Percentiles rank a stretch among this genome's conserved stretches.
Conservation (phyloP, 2,113 vertebrate species). For the Pimephales promelas region DNA sequence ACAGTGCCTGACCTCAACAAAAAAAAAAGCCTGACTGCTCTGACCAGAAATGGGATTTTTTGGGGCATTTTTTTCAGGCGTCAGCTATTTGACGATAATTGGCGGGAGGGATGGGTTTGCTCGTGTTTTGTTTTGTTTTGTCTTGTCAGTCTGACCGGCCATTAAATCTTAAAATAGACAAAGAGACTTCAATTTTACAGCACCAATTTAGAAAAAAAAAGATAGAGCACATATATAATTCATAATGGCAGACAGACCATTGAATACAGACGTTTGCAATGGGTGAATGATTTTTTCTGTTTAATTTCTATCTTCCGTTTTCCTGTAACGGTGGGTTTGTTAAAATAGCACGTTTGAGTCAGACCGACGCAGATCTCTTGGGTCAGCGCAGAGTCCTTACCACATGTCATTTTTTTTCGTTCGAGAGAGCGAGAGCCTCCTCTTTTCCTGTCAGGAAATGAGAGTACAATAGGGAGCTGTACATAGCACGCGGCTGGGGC, state of each 20-base stretch:
- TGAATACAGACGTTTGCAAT: not conserved
- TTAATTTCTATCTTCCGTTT: constrained; percentile 39
- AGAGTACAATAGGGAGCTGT: constrained; percentile 60
- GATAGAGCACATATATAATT: constrained; percentile 17
- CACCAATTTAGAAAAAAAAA: constrained; percentile 2
- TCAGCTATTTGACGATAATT: constrained; percentile 41
- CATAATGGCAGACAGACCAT: constrained; percentile 21
- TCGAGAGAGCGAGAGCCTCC: constrained; percentile 44
- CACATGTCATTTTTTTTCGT: constrained; percentile 35
- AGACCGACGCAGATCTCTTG: constrained; percentile 11
- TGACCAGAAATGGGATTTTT: constrained; percentile 12
- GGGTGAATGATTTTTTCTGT: constrained; percentile 19
- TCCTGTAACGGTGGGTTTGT: constrained; percentile 31
- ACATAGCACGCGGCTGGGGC: constrained; percentile 40
- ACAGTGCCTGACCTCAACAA: constrained; percentile 27
- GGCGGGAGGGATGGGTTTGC: constrained; percentile 17
- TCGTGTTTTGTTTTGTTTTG: constrained; percentile 38
- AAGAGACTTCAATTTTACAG: constrained; percentile 29
- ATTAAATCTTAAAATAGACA: constrained; percentile 46
- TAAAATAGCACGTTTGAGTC: constrained; percentile 34
- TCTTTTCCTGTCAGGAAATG: constrained; percentile 67
- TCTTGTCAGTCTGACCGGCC: constrained; percentile 32
- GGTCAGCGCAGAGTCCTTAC: constrained; percentile 22
- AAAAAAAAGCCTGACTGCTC: not conserved
- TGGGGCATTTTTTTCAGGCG: not conserved